Evolutionary conservation across 2,797 vertebrate species (phyloP).

Genomic region (Fundulus diaphanus): DNA sequence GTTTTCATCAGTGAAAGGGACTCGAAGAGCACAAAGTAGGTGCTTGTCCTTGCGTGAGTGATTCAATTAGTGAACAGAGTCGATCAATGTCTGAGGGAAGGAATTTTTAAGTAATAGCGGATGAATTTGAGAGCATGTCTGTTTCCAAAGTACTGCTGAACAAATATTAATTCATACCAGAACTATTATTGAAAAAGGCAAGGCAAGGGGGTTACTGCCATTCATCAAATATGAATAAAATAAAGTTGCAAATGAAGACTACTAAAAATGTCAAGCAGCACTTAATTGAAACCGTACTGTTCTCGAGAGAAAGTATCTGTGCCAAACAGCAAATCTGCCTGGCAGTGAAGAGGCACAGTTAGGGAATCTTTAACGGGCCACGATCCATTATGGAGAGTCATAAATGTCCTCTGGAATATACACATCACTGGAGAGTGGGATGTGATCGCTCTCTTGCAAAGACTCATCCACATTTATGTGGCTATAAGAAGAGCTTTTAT

Average conservation of each 20-base stretch:
- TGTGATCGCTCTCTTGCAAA: slow-evolving; percentile 47
- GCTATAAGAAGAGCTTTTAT: slow-evolving; percentile 61
- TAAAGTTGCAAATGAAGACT: slow-evolving; percentile 55
- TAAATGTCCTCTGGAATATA: slow-evolving; percentile 75
- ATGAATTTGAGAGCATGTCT: slow-evolving; percentile 30
- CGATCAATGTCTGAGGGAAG: slow-evolving; percentile 37
- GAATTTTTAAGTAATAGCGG: slow-evolving; percentile 19
- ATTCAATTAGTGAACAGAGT: slow-evolving; percentile 24
- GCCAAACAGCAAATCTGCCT: slow-evolving; percentile 66
- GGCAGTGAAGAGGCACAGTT: slow-evolving; percentile 71
- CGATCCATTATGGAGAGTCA: slow-evolving; percentile 73
- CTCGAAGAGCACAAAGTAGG: slow-evolving; percentile 1
- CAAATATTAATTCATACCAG: slow-evolving; percentile 49
- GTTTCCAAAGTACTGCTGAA: slow-evolving; percentile 35
- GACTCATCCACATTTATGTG: slow-evolving; percentile 70
- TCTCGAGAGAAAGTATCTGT: slow-evolving; percentile 58
- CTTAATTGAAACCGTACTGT: slow-evolving; percentile 76
- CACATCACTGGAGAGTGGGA: slow-evolving; percentile 66
- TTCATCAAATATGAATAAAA: slow-evolving; percentile 62
- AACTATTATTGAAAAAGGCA: slow-evolving; percentile 36
- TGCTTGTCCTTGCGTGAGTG: slow-evolving; percentile 32
- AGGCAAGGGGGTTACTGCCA: slow-evolving; percentile 20
- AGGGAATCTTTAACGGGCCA: slow-evolving; percentile 71
- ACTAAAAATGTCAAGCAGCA: slow-evolving; percentile 46
- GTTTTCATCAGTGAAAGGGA: slow-evolving; percentile 3